A percentile compares a stretch with the other conserved stretches of the same genome.
Evolutionary conservation across 2,797 vertebrate genomes (phyloP).

Genomic region (Ceyx erithaca): DNA sequence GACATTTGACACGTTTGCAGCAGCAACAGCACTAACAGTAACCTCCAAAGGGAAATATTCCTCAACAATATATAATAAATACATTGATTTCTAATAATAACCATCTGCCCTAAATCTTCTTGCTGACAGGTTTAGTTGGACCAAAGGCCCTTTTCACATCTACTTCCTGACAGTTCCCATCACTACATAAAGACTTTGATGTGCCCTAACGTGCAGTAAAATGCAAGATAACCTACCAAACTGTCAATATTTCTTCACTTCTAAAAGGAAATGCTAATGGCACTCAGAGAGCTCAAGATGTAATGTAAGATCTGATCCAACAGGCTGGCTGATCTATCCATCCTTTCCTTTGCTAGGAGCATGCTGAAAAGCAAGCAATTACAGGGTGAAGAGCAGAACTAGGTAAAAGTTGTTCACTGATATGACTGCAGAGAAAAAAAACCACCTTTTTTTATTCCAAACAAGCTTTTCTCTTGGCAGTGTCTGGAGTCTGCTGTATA

Average conservation of each 20-base stretch:
- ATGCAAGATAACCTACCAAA: constrained; percentile 64
- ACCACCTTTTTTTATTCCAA: constrained; percentile 17
- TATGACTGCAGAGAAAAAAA: not conserved
- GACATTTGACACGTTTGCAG: constrained; percentile 65
- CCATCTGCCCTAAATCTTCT: constrained; percentile 65
- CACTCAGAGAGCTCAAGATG: constrained; percentile 63
- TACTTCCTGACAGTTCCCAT: constrained; percentile 70
- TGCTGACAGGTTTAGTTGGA: constrained; percentile 72
- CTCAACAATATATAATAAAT: constrained; percentile 70
- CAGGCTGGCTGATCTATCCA: constrained; percentile 55
- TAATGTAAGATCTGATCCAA: constrained; percentile 54
- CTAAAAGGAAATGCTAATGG: constrained; percentile 73
- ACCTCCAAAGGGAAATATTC: constrained; percentile 66
- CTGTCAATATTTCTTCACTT: constrained; percentile 73
- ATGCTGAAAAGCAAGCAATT: constrained; percentile 65
- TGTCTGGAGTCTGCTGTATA: not conserved
- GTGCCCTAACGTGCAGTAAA: constrained; percentile 70
- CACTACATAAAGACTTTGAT: constrained; percentile 75
- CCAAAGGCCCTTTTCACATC: constrained; percentile 71
- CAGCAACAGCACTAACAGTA: constrained; percentile 46
- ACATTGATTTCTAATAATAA: constrained; percentile 76
- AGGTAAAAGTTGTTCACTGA: constrained; percentile 33
- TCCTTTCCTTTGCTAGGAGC: not conserved
- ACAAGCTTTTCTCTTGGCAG: not conserved
- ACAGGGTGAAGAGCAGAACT: constrained; percentile 26